Conservation (phyloP, 35 echinoderm and acorn worm genomes). For the Anneissia japonica region DNA sequence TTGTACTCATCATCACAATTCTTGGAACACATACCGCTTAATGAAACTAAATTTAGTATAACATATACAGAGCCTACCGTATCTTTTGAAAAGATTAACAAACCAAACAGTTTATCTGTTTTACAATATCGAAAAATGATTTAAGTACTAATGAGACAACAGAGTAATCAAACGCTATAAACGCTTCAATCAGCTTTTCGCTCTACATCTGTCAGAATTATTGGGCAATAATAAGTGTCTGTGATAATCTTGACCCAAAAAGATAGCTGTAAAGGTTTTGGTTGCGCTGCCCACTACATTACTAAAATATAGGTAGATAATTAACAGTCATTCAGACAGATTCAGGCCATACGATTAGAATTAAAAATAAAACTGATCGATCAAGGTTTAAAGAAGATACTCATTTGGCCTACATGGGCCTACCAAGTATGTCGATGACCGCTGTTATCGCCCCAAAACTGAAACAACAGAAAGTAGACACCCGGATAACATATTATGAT, state of each 20-base stretch:
- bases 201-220: not conserved
- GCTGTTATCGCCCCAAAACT: not conserved
- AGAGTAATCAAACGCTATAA: no score
- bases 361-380: no score
- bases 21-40: no score
- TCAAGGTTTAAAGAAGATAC: not conserved
- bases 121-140: no score
- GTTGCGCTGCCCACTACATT: not conserved
- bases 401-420: not conserved
- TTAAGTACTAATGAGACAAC: no score
- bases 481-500: not conserved
- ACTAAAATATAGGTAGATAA: not conserved
- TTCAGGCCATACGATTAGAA: not conserved
- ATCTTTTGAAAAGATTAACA: no score
- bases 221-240: not conserved
- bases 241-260: not conserved
- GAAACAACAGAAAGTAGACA: not conserved
- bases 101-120: no score
- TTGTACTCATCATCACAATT: no score
- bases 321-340: not conserved
- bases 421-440: not conserved
- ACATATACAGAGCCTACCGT: no score
- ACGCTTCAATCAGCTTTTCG: no score
- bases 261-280: not conserved
- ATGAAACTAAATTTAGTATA: no score